phyloP scores from a whole-genome alignment of 1,140 invertebrate species.

The Camponotus floridanus region DNA sequence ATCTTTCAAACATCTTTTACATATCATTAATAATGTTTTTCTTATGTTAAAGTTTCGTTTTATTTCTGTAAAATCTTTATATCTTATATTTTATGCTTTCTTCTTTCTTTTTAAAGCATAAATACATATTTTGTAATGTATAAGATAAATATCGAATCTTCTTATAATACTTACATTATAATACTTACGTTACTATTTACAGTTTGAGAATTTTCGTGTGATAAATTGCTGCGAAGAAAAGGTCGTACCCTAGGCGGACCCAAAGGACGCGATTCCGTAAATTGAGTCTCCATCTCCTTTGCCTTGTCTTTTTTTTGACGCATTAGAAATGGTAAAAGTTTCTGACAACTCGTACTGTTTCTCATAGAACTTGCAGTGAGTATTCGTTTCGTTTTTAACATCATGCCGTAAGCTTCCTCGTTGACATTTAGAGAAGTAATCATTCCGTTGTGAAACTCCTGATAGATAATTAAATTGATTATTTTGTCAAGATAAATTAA shows the following conservation, averaged over 20 bases:
- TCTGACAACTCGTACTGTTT: background rate
- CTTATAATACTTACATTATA: constrained; percentile 25
- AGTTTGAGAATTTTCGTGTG: background rate
- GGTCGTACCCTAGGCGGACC: constrained; percentile 4
- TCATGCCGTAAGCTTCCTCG: background rate
- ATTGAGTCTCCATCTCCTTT: background rate
- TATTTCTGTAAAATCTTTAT: background rate
- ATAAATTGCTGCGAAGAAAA: constrained; percentile 10
- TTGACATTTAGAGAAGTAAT: background rate
- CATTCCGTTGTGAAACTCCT: background rate
- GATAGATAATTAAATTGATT: background rate
- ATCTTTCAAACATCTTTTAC: background rate
- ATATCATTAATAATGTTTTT: background rate
- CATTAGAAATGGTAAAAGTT: constrained; percentile 16
- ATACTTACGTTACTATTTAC: constrained; percentile 24
- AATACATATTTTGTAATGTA: background rate
- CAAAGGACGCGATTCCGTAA: background rate
- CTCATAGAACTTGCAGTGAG: background rate
- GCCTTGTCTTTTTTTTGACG: constrained; percentile 5
- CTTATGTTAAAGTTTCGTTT: background rate
- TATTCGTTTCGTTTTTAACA: constrained; percentile 43
- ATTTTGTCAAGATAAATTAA: background rate
- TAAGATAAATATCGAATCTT: background rate
- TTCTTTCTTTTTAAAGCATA: too few species aligned
- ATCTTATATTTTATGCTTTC: background rate